A percentile compares a stretch with the other conserved stretches of the same genome.
These are phyloP conservation scores for Oceanodroma tethys DNA, from an alignment of 2,113 vertebrate species.

Conservation along the genomic window DNA sequence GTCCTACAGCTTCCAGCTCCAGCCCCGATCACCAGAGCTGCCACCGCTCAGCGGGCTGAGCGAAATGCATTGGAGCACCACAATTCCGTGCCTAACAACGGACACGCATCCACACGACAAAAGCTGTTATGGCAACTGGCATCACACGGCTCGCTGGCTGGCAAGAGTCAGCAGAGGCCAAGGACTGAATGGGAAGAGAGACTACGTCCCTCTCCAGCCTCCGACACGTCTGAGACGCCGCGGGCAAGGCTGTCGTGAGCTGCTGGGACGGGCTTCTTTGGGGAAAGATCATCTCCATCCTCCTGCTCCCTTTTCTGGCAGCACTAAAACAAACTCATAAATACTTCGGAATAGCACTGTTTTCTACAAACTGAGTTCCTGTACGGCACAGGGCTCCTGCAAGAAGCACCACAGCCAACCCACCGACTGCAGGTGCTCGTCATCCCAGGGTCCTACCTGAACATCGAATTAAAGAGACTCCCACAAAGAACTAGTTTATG, in stretches of 20 bases:
- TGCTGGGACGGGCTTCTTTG: neutral
- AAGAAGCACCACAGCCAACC: neutral
- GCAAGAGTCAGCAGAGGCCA: neutral
- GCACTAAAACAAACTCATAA: neutral
- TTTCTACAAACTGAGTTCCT: neutral
- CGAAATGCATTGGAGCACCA: neutral
- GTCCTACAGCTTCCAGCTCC: neutral
- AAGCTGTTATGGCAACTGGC: neutral
- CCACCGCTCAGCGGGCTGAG: accelerated
- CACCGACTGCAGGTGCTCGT: neutral
- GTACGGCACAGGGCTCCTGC: neutral
- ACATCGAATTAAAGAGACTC: neutral
- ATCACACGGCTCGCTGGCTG: neutral
- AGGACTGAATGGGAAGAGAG: neutral
- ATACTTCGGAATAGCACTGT: neutral
- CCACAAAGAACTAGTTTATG: accelerated
- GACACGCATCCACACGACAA: neutral
- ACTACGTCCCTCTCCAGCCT: neutral
- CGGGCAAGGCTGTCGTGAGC: neutral
- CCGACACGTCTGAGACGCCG: neutral
- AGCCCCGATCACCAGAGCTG: neutral
- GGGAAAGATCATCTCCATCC: neutral
- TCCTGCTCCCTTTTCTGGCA: neutral
- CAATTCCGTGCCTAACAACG: accelerated
- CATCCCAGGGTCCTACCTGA: neutral